Evolutionary conservation across 2,113 vertebrate species (phyloP).

Genomic region (Odontesthes bonariensis): DNA sequence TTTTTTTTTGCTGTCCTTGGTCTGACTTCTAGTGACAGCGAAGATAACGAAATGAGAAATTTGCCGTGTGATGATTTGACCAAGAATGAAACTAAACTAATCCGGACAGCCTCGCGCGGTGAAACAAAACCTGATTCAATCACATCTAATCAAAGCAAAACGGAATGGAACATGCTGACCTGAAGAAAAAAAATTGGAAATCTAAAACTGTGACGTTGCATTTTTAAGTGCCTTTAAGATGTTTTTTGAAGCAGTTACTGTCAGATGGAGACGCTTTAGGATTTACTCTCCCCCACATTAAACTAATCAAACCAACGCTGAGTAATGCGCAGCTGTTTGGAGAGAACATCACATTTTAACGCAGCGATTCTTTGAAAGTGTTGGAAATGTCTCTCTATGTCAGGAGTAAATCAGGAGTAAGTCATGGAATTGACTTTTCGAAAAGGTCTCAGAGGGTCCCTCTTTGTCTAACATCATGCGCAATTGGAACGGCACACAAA

Average conservation of each 20-base stretch:
- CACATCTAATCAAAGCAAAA: not conserved
- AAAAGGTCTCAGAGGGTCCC: constrained; percentile 6
- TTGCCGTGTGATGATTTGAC: not conserved
- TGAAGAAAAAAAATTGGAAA: not conserved
- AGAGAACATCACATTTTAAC: constrained; percentile 3
- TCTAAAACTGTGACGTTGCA: not conserved
- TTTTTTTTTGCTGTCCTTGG: constrained; percentile 8
- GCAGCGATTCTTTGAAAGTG: not conserved
- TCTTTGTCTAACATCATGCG: not conserved
- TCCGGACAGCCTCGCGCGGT: not conserved
- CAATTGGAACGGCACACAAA: not conserved
- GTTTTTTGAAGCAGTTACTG: too few relatives aligned
- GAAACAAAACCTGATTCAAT: not conserved
- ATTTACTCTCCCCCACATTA: not conserved
- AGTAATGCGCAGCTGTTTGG: constrained; percentile 37
- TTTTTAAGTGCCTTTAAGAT: constrained; percentile 4
- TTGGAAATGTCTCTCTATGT: constrained; percentile 7
- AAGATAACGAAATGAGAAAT: not conserved
- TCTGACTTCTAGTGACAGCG: constrained; percentile 10
- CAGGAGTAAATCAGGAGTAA: constrained; percentile 12
- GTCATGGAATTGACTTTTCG: constrained; percentile 7
- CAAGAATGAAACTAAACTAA: not conserved
- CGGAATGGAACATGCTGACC: not conserved
- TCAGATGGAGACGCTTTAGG: constrained; percentile 2
- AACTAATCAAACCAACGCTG: constrained; percentile 25